Percentiles rank a stretch among this genome's conserved stretches.
Evolutionary conservation across 2,888 invertebrate genomes (phyloP).

Genomic region (Eulithis prunata): DNA sequence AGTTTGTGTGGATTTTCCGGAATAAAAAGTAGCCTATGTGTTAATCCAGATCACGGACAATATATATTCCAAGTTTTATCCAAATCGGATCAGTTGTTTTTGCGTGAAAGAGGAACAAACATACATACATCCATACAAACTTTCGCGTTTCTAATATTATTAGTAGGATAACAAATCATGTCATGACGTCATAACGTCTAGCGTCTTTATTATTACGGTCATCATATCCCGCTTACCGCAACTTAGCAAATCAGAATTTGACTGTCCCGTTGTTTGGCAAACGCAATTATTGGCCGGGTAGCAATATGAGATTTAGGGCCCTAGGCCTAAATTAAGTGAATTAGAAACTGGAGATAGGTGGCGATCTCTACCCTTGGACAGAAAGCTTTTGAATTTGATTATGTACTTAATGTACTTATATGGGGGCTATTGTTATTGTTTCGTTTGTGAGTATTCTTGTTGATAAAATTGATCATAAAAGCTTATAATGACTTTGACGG

Average conservation of each 20-base stretch:
- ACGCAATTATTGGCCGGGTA: conserved; percentile 78
- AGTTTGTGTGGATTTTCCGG: too few species aligned
- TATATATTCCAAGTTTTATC: too few species aligned
- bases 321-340: conserved; percentile 77
- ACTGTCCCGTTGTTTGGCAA: conserved; percentile 63
- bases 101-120: too few species aligned
- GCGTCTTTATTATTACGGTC: background rate
- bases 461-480: conserved; percentile 8
- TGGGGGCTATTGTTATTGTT: conserved; percentile 13
- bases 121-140: too few species aligned
- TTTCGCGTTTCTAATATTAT: too few species aligned
- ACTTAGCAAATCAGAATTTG: background rate
- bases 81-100: too few species aligned
- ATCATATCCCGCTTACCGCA: background rate
- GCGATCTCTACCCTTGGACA: conserved; percentile 49
- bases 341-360: conserved; percentile 68
- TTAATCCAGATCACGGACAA: too few species aligned
- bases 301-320: conserved; percentile 79
- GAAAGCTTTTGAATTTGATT: conserved; percentile 42
- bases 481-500: too few species aligned
- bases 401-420: conserved; percentile 16
- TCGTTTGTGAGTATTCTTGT: too few species aligned
- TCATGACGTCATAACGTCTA: too few species aligned
- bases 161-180: too few species aligned
- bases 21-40: too few species aligned